Evolutionary conservation across 2,888 invertebrate species (phyloP).

Genomic region (Danaus chrysippus): DNA sequence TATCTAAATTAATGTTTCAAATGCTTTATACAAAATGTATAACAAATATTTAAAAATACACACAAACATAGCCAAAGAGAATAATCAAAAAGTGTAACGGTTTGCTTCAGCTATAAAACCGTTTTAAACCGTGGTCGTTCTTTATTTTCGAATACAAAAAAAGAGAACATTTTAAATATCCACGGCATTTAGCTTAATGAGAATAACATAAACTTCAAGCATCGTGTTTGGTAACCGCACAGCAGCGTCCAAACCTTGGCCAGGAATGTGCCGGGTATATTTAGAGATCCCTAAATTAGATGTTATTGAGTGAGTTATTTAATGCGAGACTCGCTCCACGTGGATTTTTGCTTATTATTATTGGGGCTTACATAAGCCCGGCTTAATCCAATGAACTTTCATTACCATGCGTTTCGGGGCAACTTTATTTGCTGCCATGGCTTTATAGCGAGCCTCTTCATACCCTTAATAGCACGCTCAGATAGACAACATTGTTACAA

Average conservation of each 20-base stretch:
- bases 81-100: neutral
- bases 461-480: slow-evolving; percentile 65
- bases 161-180: slow-evolving; percentile 39
- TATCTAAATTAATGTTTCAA: too few relatives aligned
- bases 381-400: slow-evolving; percentile 76
- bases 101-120: neutral
- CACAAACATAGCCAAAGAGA: neutral
- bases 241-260: slow-evolving; percentile 45
- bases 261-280: slow-evolving; percentile 42
- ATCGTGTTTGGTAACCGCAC: slow-evolving; percentile 40
- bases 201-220: slow-evolving; percentile 62
- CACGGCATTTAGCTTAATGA: slow-evolving; percentile 65
- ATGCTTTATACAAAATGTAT: too few relatives aligned
- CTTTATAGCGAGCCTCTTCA: slow-evolving; percentile 62
- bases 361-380: slow-evolving; percentile 64
- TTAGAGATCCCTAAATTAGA: slow-evolving; percentile 57
- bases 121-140: neutral
- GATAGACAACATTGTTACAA: slow-evolving; percentile 52
- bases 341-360: slow-evolving; percentile 78
- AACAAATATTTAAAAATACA: neutral
- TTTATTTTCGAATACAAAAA: slow-evolving; percentile 10
- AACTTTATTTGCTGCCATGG: slow-evolving; percentile 71
- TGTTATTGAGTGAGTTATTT: slow-evolving; percentile 77
- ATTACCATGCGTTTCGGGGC: slow-evolving; percentile 67
- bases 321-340: slow-evolving; percentile 59